Percentiles rank a stretch among this genome's conserved stretches.
Evolutionary conservation across 64 coral and sea anemone species (phyloP).

Genomic region (Dendronephthya gigantea): DNA sequence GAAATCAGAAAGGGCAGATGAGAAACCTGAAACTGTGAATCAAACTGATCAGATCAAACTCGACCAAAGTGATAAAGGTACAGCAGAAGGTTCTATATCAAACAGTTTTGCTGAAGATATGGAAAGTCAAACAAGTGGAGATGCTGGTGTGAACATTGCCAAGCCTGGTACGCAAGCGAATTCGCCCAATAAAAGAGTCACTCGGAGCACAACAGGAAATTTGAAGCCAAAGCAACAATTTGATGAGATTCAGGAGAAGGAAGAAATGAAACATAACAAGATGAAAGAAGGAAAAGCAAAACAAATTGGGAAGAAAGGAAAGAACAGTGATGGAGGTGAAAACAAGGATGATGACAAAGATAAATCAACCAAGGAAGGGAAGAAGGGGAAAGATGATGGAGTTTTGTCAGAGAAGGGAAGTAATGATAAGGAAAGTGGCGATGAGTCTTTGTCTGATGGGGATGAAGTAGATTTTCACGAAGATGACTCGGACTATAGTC

Average conservation of each 20-base stretch:
- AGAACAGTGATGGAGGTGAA: background rate
- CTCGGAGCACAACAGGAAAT: background rate
- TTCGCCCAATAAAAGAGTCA: background rate
- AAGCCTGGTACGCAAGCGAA: background rate
- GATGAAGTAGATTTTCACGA: constrained; percentile 35
- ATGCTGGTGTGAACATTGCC: too few species aligned
- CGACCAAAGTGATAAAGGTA: background rate
- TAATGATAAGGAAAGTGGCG: background rate
- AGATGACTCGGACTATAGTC: constrained; percentile 95
- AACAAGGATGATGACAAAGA: background rate
- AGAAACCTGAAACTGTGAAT: background rate
- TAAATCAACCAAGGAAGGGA: background rate
- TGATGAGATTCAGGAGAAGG: constrained; percentile 27
- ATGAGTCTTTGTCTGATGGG: constrained; percentile 35
- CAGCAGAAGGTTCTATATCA: background rate
- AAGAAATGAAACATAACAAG: constrained; percentile 6
- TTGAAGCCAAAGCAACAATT: constrained; percentile 35
- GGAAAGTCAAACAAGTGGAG: background rate
- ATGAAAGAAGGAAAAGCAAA: background rate
- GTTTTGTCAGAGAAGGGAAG: too few species aligned
- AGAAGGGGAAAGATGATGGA: too few species aligned
- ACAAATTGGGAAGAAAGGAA: constrained; percentile 15
- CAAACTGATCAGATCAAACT: background rate
- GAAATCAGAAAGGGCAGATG: background rate
- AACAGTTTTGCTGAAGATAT: background rate